A percentile compares a stretch with the other conserved stretches of the same genome.
Evolutionary conservation across 2,113 vertebrate species (phyloP).

Genomic region (Pseudorhombus dupliciocellatus): DNA sequence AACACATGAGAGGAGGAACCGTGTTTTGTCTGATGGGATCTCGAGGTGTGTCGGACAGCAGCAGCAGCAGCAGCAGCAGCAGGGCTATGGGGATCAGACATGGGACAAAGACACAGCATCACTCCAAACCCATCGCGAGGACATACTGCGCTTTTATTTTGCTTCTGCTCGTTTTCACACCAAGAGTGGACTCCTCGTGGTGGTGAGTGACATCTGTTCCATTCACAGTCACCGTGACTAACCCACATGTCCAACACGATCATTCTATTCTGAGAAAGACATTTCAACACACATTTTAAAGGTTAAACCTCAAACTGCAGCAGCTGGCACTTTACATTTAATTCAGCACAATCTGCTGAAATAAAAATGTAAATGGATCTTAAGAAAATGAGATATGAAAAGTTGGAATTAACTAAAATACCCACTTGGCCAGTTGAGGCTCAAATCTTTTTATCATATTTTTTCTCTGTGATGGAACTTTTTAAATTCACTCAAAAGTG

Average conservation of each 20-base stretch:
- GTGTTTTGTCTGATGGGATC: constrained; percentile 70
- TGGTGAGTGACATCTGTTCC: constrained; percentile 83
- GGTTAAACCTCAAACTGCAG: neutral
- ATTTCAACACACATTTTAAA: neutral
- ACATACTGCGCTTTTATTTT: constrained; percentile 80
- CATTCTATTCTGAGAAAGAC: no score
- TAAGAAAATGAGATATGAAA: no score
- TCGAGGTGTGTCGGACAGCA: constrained; percentile 69
- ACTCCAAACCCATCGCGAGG: constrained; percentile 72
- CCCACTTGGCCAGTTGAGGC: neutral
- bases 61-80: constrained; percentile 52
- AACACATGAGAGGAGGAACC: constrained; percentile 58
- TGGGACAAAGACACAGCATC: constrained; percentile 62
- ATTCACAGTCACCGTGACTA: neutral
- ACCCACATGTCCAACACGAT: neutral
- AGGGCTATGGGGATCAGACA: constrained; percentile 72
- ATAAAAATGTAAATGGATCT: no score
- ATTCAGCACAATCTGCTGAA: neutral
- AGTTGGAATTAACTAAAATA: neutral
- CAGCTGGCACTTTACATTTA: neutral
- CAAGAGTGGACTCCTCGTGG: constrained; percentile 92
- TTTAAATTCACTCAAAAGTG: constrained; percentile 8
- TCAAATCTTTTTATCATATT: neutral
- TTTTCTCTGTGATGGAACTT: neutral
- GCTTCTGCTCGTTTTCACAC: constrained; percentile 89